These are phyloP conservation scores for Nomada ruficornis DNA, from an alignment of 2,888 invertebrate genomes.

Conservation along the genomic window DNA sequence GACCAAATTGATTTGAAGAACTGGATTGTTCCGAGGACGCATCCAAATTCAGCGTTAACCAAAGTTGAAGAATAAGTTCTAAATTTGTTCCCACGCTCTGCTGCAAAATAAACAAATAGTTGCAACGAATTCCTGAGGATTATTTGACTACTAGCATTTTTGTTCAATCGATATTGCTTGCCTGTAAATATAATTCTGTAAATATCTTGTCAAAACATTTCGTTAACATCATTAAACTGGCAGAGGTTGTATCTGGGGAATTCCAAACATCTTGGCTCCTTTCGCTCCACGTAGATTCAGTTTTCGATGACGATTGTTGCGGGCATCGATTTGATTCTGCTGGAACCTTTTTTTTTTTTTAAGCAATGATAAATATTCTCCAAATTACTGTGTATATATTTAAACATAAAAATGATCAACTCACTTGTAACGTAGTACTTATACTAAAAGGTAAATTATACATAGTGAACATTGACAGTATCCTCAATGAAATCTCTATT, in stretches of 20 bases:
- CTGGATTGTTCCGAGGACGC: slow-evolving; percentile 83
- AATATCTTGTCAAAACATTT: slow-evolving; percentile 90
- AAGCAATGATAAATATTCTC: not conserved
- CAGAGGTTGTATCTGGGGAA: slow-evolving; percentile 73
- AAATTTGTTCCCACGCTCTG: slow-evolving; percentile 86
- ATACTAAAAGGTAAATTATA: slow-evolving; percentile 87
- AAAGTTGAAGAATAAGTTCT: slow-evolving; percentile 93
- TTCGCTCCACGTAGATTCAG: slow-evolving; percentile 68
- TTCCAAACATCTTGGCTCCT: slow-evolving; percentile 77
- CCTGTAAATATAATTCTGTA: slow-evolving; percentile 87
- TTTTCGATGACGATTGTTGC: slow-evolving; percentile 50
- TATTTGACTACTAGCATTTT: not conserved
- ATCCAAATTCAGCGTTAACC: slow-evolving; percentile 93
- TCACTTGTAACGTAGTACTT: slow-evolving; percentile 83
- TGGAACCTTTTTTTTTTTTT: slow-evolving; percentile 58
- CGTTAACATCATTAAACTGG: slow-evolving; percentile 87
- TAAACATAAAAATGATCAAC: slow-evolving; percentile 77
- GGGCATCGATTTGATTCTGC: slow-evolving; percentile 54
- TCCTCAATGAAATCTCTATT: slow-evolving; percentile 90
- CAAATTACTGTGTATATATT: not conserved
- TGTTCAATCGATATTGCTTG: slow-evolving; percentile 65
- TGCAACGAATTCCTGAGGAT: not conserved
- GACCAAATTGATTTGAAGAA: slow-evolving; percentile 85
- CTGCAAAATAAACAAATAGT: not conserved
- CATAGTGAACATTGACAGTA: slow-evolving; percentile 89